Evolutionary conservation across 2,113 vertebrate genomes (phyloP), one percentile per base, ranked within the genome.

Genomic region (Epinephelus fuscoguttatus): DNA sequence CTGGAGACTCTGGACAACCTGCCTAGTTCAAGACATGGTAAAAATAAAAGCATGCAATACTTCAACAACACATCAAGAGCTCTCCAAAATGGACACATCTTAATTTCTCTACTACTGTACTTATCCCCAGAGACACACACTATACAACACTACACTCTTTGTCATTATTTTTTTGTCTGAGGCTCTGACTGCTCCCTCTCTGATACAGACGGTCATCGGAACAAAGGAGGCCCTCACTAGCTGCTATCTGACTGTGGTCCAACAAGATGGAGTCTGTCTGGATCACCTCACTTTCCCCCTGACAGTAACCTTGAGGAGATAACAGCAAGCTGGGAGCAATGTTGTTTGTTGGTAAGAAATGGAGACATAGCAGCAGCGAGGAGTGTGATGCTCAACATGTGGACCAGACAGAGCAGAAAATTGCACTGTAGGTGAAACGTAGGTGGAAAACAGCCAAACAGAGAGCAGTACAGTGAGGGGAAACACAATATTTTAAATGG

Each of bases 241-340:
- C 85, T 87, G 59, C 85, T 92, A 89, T 94, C 88, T 89, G 67
- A 80, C 71, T 64, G 80, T 63, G 59, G 75, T 84, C 73, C 79
- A 90, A 90, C 88, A 68, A 84, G 70, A 91, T 82, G 73, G 61
- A 87, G 70, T 77, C 72, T 75, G 64, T 90, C 86, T 91, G 78
- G 79, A 91, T 92, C 82, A 70, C 84, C 81, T 81, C 87, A 73
- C 61, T 80, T 84, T 77, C 76, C 40, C 87, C 59, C 67, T 80
- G 61, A 87, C 86, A 87, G 72, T 82, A 86, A 92, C 92, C 86
- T 87, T 81, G 80, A 70, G 55, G 76, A 91, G 84, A 92, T 88
- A 88, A 90, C 67, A 70, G 56, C 61, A 33, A 53, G 53, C 40
- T 47, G 37, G 57, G 50, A 90, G 80, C 78, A 85, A 74, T 77